Conservation (phyloP, 2,113 vertebrate genomes). For the Machaerirhynchus nigripectus region DNA sequence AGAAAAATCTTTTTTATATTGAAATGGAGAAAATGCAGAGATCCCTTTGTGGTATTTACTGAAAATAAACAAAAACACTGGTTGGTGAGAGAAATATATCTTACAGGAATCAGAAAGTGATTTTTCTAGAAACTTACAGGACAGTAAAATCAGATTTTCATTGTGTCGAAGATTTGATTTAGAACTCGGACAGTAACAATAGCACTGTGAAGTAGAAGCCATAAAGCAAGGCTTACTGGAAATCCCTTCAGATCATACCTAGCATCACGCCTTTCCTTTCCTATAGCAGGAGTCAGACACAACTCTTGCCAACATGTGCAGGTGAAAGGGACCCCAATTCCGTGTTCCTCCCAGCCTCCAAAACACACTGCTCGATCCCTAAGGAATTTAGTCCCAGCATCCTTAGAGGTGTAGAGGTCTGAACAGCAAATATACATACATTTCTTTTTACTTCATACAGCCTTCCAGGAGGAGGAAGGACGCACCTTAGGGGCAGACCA, state of each 20-base stretch:
- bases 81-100: neutral
- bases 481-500: neutral
- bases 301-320: neutral
- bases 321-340: neutral
- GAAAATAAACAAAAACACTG: conserved; percentile 24
- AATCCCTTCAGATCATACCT: neutral
- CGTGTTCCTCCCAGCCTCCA: neutral
- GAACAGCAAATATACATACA: neutral
- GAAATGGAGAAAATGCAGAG: conserved; percentile 22
- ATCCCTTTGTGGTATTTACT: conserved; percentile 1
- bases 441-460: neutral
- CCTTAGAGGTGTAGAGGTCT: neutral
- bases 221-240: neutral
- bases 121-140: neutral
- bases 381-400: neutral
- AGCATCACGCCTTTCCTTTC: neutral
- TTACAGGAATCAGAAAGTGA: neutral
- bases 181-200: neutral
- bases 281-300: neutral
- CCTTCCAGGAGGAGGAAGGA: neutral
- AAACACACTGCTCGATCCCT: neutral
- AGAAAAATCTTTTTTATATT: conserved; percentile 18
- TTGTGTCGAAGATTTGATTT: conserved; percentile 3
- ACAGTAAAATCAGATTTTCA: neutral
- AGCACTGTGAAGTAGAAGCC: neutral